Evolutionary conservation across 2,888 invertebrate species (phyloP), one percentile per base, ranked within the genome.

Genomic region (Idaea aversata): DNA sequence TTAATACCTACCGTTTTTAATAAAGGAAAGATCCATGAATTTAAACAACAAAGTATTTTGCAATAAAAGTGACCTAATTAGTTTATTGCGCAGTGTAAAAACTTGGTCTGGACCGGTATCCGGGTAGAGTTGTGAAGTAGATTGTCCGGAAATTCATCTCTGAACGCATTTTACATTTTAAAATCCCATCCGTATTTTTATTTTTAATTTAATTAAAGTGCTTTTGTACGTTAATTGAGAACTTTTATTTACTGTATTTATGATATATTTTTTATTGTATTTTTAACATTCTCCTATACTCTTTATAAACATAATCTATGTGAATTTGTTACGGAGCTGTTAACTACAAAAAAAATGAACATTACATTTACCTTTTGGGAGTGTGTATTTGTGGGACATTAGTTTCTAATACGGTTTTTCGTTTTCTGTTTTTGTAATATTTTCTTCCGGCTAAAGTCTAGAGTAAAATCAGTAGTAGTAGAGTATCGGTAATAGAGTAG

Each of bases 111-210:
- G 65, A 59, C 63, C 47, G 38, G 64, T 63, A 65, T 65, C 38
- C 13, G 61, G 61, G 69, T 67, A 70, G 69, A 69, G 72, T 76
- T 74, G 72, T 69, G 63, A 71, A 75, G 73, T 75, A 76, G 77
- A 81, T 82, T 78, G 80, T 72, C 72, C 71, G 72, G 75, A 79
- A 81, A 79, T 76, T 77, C 73, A 70, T 67, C 75, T 69, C 63
- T 62, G 67, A 72, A 70, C 47, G 47, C 47, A 65, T 59, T 63
- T 58, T 61, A 61, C 61, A 61, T 62, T 61, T 25, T 65, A 69
- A 70, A 71, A 70, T 70, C 65, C 36, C 59, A 67, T 36, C 38
- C 65, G 65, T 65, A 61, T 65, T 68, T 68, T 65, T 65, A 67
- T 64, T 5, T 69, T 47, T 10, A 47, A 47, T 47, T 47, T 47